Base-by-base conservation (phyloP, 1,140 invertebrate genomes). In the Lordiphosa stackelbergi region DNA sequence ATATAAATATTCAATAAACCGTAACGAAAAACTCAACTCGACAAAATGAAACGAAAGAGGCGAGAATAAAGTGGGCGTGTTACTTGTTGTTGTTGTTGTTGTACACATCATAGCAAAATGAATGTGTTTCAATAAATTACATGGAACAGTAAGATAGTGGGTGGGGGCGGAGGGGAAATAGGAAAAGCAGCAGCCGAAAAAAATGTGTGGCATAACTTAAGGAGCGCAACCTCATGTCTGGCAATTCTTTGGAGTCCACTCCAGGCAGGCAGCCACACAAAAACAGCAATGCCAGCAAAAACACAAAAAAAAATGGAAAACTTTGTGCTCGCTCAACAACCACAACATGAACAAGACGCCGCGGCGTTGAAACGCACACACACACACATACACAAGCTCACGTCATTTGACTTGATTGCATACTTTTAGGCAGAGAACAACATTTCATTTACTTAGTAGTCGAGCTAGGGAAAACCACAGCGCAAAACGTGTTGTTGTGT, bases 81-180 rank as follows among this genome's bases (percentile, higher is more conserved):
- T 69, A 40, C n/a, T 37, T 40, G 59, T 45, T 63, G 63, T 41
- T 62, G 35, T 3, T 58, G 42, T 9, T 57, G 53, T 8, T 57
- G 63, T 58, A 70, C 66, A 63, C 77, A 83, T 71, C 75, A 83
- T 72, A 65, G 77, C 55, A 56, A 81, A 81, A 69, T 68, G 79
- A 83, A 83, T 81, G 77, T 81, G 71, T 75, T 81, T 81, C 77
- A 69, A 81, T 81, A 81, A 81, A 81, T 81, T 81, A 81, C 68
- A 69, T 52, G 55, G 58, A 60, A 53, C 55, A 46, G 37, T 41
- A 58, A 56, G 49, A 34, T 45, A 42, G 40, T 66, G 63, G 36
- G 49, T 56, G 37, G 40, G 43, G 38, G n/a, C n/a, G n/a, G 49
- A 56, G 35, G 40, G 43, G 43, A 55, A 54, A 48, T 40, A 51